Conservation (phyloP, 1,140 invertebrate genomes). For the Drosophila repletoides region DNA sequence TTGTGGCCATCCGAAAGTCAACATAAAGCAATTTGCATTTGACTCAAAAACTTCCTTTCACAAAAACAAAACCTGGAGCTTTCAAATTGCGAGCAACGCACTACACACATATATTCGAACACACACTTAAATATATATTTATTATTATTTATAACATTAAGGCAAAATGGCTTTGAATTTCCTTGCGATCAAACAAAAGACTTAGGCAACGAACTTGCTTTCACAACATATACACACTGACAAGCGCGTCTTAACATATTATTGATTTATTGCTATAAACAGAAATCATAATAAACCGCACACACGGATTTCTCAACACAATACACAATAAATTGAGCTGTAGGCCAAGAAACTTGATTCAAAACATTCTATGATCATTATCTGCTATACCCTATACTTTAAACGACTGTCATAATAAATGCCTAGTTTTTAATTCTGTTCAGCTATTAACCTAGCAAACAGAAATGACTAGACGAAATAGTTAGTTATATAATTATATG, state of each 20-base stretch:
- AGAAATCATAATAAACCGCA: conserved; percentile 44
- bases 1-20: conserved; percentile 25
- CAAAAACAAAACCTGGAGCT: conserved; percentile 54
- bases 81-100: conserved; percentile 70
- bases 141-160: conserved; percentile 44
- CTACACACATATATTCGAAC: conserved; percentile 6
- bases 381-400: not conserved
- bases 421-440: no score
- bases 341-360: conserved; percentile 3
- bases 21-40: conserved; percentile 69
- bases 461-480: no score
- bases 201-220: conserved; percentile 80
- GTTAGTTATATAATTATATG: no score
- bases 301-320: conserved; percentile 7
- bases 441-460: no score
- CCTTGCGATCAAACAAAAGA: conserved; percentile 64
- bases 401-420: no score
- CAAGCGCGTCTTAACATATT: conserved; percentile 68
- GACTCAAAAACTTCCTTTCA: conserved; percentile 69
- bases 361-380: not conserved
- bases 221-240: conserved; percentile 46
- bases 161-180: conserved; percentile 53
- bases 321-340: conserved; percentile 25
- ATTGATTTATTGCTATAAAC: conserved; percentile 61
- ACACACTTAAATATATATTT: not conserved